Percentiles rank a stretch among this genome's conserved stretches.
phyloP scores from a whole-genome alignment of 2,888 invertebrate species.

The Himalopsyche kuldschensis region DNA sequence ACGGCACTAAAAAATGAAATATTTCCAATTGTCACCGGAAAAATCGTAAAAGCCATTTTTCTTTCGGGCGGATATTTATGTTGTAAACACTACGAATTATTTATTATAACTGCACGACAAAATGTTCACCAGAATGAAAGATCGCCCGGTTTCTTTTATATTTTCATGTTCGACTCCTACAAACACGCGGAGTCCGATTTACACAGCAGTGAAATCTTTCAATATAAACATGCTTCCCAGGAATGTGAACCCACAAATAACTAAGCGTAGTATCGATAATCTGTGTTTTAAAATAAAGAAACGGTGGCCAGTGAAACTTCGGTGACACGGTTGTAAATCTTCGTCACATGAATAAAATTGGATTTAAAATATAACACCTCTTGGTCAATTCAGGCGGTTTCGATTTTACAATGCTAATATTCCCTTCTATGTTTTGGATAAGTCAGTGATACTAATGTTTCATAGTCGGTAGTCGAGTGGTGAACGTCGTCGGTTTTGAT shows the following conservation, averaged over 20 bases:
- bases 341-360: no score
- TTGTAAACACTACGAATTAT: background rate
- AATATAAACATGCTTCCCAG: background rate
- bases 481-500: no score
- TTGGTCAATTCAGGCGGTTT: no score
- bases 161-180: background rate
- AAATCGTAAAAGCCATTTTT: background rate
- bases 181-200: background rate
- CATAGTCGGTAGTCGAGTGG: no score
- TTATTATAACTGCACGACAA: background rate
- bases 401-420: no score
- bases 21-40: background rate
- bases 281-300: no score
- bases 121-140: background rate
- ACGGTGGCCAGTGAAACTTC: no score
- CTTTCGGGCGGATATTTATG: background rate
- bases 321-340: no score
- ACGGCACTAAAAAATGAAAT: background rate
- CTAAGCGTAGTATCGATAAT: no score
- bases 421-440: no score
- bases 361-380: no score
- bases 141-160: background rate
- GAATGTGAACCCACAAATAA: background rate
- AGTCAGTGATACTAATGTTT: no score
- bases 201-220: background rate